Evolutionary conservation across 2,888 invertebrate species (phyloP).

Genomic region (Nomada ruficornis): DNA sequence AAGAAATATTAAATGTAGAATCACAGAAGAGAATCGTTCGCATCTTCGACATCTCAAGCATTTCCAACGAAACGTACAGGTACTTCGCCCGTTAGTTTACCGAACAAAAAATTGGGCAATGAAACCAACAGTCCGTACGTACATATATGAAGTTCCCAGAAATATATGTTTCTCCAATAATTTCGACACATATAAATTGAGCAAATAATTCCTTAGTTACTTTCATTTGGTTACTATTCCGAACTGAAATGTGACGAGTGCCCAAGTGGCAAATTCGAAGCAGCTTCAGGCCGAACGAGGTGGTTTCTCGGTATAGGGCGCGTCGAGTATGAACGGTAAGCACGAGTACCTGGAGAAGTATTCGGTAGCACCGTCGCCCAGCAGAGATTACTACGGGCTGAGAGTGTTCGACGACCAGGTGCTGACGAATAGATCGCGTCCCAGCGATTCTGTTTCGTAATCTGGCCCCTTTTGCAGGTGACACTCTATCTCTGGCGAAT

Average conservation of each 20-base stretch:
- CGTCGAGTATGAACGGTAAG: constrained; percentile 71
- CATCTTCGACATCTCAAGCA: no score
- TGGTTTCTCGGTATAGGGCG: constrained; percentile 21
- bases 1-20: no score
- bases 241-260: background rate
- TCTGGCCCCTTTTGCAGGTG: constrained; percentile 66
- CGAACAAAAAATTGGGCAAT: no score
- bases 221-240: background rate
- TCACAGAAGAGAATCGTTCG: no score
- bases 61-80: no score
- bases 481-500: constrained; percentile 78
- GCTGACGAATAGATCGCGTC: constrained; percentile 11
- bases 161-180: no score
- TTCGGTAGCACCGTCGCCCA: constrained; percentile 79
- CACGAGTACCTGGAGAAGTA: constrained; percentile 77
- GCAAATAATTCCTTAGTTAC: background rate
- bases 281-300: constrained; percentile 39
- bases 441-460: constrained; percentile 17
- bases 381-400: constrained; percentile 81
- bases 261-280: background rate
- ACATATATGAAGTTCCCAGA: no score
- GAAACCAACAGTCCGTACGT: no score
- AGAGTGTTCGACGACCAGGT: constrained; percentile 77
- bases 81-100: no score
- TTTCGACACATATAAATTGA: no score